Conservation (phyloP, 35 echinoderm and acorn worm species). For the Anneissia japonica region DNA sequence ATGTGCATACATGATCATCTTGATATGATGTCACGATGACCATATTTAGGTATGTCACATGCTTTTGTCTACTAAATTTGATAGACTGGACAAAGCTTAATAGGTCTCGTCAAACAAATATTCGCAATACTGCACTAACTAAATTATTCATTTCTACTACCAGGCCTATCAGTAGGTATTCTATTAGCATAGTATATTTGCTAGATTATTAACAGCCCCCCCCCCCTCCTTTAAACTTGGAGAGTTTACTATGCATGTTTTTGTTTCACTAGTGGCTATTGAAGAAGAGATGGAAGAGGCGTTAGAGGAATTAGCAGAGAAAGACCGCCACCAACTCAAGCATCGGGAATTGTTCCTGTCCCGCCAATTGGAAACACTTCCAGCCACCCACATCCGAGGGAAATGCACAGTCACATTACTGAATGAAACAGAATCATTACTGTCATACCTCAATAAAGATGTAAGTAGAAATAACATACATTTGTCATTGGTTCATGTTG, state of each 20-base stretch:
- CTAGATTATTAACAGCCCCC: too few species aligned
- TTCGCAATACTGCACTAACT: too few species aligned
- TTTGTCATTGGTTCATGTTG: not conserved
- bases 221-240: too few species aligned
- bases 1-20: too few species aligned
- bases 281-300: slow-evolving; percentile 93
- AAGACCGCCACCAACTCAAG: slow-evolving; percentile 95
- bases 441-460: slow-evolving; percentile 93
- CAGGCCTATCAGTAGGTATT: too few species aligned
- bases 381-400: slow-evolving; percentile 96
- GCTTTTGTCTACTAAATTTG: too few species aligned
- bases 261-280: slow-evolving; percentile 64
- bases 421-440: slow-evolving; percentile 87
- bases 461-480: slow-evolving; percentile 31
- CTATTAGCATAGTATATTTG: too few species aligned
- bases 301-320: slow-evolving; percentile 81
- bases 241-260: not conserved
- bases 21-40: too few species aligned
- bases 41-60: too few species aligned
- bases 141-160: too few species aligned
- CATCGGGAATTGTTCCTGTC: slow-evolving; percentile 93
- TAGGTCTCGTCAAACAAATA: too few species aligned
- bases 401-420: slow-evolving; percentile 98
- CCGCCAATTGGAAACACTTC: slow-evolving; percentile 85
- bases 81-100: too few species aligned